These are phyloP conservation scores for Numida meleagris DNA, from an alignment of 2,113 vertebrate species.

Conservation along the genomic window DNA sequence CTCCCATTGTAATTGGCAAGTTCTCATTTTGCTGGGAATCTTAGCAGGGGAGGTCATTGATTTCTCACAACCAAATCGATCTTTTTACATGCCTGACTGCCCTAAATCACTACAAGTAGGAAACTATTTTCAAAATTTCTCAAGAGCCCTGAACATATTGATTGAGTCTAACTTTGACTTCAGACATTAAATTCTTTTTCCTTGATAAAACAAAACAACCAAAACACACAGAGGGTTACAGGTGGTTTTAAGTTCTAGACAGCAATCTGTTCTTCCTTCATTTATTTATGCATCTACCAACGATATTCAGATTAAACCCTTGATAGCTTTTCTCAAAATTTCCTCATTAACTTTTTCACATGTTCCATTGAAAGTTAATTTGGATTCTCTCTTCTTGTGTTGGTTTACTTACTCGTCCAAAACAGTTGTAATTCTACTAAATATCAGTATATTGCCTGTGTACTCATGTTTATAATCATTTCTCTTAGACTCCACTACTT, in stretches of 20 bases:
- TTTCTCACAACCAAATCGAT: slow-evolving; percentile 58
- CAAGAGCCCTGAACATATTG: slow-evolving; percentile 57
- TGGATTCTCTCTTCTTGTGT: neutral
- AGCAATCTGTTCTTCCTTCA: neutral
- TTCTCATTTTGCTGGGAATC: slow-evolving; percentile 61
- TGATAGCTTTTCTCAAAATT: neutral
- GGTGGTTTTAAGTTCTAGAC: neutral
- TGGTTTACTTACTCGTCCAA: neutral
- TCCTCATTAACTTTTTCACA: neutral
- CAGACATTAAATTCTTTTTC: slow-evolving; percentile 54
- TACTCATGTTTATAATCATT: slow-evolving; percentile 14
- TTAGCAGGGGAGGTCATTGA: slow-evolving; percentile 12
- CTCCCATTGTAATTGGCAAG: slow-evolving; percentile 43
- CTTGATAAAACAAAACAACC: slow-evolving; percentile 1
- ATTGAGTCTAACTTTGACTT: slow-evolving; percentile 61
- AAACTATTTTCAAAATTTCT: slow-evolving; percentile 73
- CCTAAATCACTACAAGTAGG: slow-evolving; percentile 71
- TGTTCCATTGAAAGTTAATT: neutral
- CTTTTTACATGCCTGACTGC: slow-evolving; percentile 66
- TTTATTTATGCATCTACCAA: neutral
- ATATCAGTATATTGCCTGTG: neutral
- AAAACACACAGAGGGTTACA: neutral
- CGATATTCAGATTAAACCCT: neutral
- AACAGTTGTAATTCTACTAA: neutral
- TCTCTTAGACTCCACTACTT: neutral